phyloP scores from a whole-genome alignment of 2,797 vertebrate genomes.

The Malurus splendens region DNA sequence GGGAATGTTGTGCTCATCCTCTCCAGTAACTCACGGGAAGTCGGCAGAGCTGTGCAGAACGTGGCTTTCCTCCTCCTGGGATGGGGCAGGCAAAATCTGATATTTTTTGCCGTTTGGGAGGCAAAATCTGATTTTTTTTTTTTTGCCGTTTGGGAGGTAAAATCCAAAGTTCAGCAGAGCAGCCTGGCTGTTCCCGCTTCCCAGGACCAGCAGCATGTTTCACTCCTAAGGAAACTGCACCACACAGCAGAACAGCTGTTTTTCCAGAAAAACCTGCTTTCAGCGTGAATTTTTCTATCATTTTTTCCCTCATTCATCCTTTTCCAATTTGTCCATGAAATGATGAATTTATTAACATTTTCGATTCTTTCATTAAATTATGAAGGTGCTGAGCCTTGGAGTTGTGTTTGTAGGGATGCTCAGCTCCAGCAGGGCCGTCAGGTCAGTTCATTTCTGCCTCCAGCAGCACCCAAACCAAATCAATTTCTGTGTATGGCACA shows the following conservation, averaged over 20 bases:
- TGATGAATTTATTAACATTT: no score
- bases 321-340: background rate
- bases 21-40: fast-evolving
- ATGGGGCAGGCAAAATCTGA: background rate
- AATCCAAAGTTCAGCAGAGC: background rate
- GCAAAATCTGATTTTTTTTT: background rate
- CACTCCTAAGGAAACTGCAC: background rate
- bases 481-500: background rate
- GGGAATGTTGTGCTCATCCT: background rate
- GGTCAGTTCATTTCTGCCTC: background rate
- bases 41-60: background rate
- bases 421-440: fast-evolving
- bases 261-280: background rate
- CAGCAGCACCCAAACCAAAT: background rate
- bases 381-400: background rate
- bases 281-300: background rate
- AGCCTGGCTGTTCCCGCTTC: background rate
- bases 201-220: fast-evolving
- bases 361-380: background rate
- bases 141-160: background rate
- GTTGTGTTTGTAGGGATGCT: background rate
- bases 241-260: background rate
- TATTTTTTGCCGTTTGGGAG: background rate
- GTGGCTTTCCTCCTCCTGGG: background rate
- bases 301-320: background rate